Conservation (phyloP, 2,888 invertebrate species). For the Mimumesa dahlbomi region DNA sequence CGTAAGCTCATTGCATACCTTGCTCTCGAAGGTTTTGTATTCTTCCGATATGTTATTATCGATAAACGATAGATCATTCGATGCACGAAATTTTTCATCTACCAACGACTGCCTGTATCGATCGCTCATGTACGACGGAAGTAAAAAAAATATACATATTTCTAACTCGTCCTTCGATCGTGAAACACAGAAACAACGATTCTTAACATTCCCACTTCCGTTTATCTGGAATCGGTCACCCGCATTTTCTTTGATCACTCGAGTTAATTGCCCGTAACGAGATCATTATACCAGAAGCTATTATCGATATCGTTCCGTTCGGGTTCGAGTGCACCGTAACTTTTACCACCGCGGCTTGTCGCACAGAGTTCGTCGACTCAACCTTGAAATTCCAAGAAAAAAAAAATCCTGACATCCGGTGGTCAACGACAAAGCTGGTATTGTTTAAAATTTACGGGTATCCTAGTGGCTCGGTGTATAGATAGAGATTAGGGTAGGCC, state of each 20-base stretch:
- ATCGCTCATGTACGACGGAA: too few species aligned
- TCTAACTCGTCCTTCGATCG: too few species aligned
- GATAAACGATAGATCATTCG: conserved; percentile 1
- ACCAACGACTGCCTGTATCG: too few species aligned
- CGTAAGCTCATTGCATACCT: conserved; percentile 21
- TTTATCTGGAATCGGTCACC: background rate
- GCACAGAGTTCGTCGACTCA: conserved; percentile 32
- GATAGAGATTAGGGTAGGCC: conserved; percentile 47
- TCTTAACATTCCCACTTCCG: too few species aligned
- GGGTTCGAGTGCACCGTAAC: background rate
- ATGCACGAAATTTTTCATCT: too few species aligned
- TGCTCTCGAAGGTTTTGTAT: conserved; percentile 1
- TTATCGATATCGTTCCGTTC: conserved; percentile 18
- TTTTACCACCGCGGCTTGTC: conserved; percentile 8
- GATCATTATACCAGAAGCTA: background rate
- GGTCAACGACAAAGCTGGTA: conserved; percentile 28
- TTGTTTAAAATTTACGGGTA: conserved; percentile 28
- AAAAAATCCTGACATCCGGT: conserved; percentile 31
- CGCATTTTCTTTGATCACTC: background rate
- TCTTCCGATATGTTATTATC: conserved; percentile 5
- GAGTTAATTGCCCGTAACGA: background rate
- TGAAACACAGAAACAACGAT: too few species aligned
- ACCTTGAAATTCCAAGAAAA: conserved; percentile 36
- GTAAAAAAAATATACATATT: too few species aligned
- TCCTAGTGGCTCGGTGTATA: conserved; percentile 15